Evolutionary conservation across 2,888 invertebrate genomes (phyloP).

Genomic region (Eretmocerus hayati): DNA sequence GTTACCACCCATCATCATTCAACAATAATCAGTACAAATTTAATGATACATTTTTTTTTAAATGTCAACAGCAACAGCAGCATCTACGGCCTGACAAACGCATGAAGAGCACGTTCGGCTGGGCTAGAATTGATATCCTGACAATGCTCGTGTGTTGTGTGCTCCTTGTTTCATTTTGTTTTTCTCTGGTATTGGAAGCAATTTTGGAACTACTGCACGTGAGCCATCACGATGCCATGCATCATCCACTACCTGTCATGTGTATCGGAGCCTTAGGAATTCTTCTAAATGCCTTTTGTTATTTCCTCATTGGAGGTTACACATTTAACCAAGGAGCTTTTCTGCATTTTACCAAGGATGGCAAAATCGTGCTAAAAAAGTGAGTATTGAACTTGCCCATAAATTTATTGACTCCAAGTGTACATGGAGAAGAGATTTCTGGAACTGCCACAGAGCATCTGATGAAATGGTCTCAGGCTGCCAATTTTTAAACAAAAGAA

Average conservation of each 20-base stretch:
- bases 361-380: conserved; percentile 55
- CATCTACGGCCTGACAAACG: conserved; percentile 54
- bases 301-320: conserved; percentile 73
- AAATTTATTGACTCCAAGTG: no score
- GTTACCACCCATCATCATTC: no score
- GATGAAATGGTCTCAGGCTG: no score
- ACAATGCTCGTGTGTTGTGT: conserved; percentile 75
- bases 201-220: conserved; percentile 73
- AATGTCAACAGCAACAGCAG: no score
- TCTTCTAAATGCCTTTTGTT: conserved; percentile 69
- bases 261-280: conserved; percentile 65
- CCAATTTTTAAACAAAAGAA: no score
- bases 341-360: conserved; percentile 57
- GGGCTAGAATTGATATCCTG: conserved; percentile 85
- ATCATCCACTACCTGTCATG: conserved; percentile 67
- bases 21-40: no score
- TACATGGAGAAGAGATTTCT: no score
- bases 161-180: conserved; percentile 74
- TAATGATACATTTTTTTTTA: no score
- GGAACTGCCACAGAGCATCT: no score
- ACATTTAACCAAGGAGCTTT: conserved; percentile 68
- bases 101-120: conserved; percentile 83
- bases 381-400: no score
- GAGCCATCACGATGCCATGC: conserved; percentile 65
- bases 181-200: conserved; percentile 75